Percentiles rank a stretch among this genome's conserved stretches.
phyloP scores from a whole-genome alignment of 2,113 vertebrate genomes.

The Conger conger region DNA sequence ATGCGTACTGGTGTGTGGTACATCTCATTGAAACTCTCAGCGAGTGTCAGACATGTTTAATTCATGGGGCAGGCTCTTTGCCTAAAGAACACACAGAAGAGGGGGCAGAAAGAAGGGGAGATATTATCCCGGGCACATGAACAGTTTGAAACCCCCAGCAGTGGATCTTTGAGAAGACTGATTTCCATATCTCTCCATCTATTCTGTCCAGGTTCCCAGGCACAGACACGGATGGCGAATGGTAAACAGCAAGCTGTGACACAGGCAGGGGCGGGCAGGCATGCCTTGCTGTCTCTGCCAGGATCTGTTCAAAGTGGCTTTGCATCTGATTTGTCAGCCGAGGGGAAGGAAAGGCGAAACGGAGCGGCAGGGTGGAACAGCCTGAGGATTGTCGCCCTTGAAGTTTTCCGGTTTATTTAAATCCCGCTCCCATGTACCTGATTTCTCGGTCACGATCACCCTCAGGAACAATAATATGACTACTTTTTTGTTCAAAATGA shows the following conservation, averaged over 20 bases:
- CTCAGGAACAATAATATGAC: background rate
- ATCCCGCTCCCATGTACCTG: background rate
- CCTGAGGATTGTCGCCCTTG: background rate
- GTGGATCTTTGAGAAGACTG: conserved; percentile 39
- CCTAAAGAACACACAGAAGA: conserved; percentile 36
- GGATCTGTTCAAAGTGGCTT: conserved; percentile 1
- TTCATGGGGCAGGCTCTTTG: conserved; percentile 47
- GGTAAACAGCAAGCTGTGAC: background rate
- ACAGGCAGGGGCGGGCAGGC: background rate
- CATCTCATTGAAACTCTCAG: conserved; percentile 35
- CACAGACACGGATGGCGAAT: background rate
- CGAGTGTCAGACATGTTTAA: conserved; percentile 57
- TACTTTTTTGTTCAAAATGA: no score
- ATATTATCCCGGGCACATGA: conserved; percentile 27
- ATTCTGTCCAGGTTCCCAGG: background rate
- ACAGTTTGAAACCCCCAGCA: conserved; percentile 12
- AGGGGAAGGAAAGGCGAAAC: background rate
- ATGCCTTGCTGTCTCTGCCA: background rate
- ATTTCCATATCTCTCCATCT: conserved; percentile 54
- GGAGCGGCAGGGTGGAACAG: background rate
- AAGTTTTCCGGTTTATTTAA: background rate
- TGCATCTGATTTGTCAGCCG: background rate
- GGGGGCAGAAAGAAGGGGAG: conserved; percentile 12
- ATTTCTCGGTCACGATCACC: background rate
- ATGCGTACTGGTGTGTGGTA: conserved; percentile 39